Conservation (phyloP, 2,113 vertebrate genomes). For the Pterophyllum scalare region DNA sequence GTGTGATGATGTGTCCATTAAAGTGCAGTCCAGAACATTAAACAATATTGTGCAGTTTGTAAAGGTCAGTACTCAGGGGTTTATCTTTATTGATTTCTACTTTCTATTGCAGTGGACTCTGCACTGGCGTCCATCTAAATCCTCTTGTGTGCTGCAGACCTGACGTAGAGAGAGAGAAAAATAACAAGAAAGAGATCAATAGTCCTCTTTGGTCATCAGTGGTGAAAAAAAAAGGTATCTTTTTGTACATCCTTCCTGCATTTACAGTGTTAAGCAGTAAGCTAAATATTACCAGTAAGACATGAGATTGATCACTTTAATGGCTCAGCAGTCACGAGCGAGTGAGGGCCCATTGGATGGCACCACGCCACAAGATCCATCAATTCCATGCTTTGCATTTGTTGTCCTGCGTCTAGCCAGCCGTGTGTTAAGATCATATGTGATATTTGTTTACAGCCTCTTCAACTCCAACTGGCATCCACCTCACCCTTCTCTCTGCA, state of each 20-base stretch:
- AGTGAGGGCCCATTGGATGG: background rate
- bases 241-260: background rate
- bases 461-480: background rate
- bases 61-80: conserved; percentile 69
- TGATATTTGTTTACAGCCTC: background rate
- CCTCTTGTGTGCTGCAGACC: conserved; percentile 8
- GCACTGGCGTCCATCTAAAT: conserved; percentile 43
- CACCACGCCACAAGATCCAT: background rate
- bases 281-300: background rate
- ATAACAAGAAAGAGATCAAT: conserved; percentile 31
- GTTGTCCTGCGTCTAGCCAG: background rate
- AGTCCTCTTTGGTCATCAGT: background rate
- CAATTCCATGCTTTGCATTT: background rate
- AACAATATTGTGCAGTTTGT: conserved; percentile 66
- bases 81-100: conserved; percentile 71
- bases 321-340: background rate
- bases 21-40: conserved; percentile 69
- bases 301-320: background rate
- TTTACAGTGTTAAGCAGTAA: background rate
- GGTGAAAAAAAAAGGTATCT: background rate
- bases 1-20: conserved; percentile 70
- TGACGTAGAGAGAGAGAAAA: background rate
- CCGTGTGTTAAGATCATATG: background rate
- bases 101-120: conserved; percentile 49
- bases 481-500: background rate